phyloP scores from a whole-genome alignment of 2,797 vertebrate species.

The Hydrocynus forskahlii region DNA sequence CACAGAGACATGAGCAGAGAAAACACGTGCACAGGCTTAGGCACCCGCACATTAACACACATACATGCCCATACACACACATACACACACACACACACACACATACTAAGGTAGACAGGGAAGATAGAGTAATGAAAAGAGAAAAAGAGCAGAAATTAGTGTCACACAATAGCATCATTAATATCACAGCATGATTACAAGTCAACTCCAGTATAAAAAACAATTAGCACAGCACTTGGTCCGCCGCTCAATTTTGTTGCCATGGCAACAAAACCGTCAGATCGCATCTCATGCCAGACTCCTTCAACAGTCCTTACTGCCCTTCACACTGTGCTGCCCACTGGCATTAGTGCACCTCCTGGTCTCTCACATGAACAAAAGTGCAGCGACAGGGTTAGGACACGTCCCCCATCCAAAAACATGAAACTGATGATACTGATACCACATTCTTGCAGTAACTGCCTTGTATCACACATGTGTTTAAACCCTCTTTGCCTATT shows the following conservation, averaged over 20 bases:
- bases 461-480: background rate
- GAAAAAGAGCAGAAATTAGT: slow-evolving; percentile 30
- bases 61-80: background rate
- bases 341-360: background rate
- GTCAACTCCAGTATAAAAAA: slow-evolving; percentile 20
- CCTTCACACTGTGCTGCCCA: slow-evolving; percentile 3
- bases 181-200: slow-evolving; percentile 53
- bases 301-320: slow-evolving; percentile 12
- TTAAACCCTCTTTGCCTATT: too few relatives aligned
- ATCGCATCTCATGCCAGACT: background rate
- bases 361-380: background rate
- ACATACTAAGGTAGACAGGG: background rate
- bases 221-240: slow-evolving; percentile 20
- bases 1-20: background rate
- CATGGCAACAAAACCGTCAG: slow-evolving; percentile 54
- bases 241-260: slow-evolving; percentile 41
- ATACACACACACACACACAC: background rate
- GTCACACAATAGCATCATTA: slow-evolving; percentile 42
- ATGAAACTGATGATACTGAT: slow-evolving; percentile 3
- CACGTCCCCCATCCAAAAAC: background rate
- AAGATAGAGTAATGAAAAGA: background rate
- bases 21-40: background rate
- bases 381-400: slow-evolving; percentile 2
- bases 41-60: background rate
- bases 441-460: background rate